A percentile compares a stretch with the other conserved stretches of the same genome.
Evolutionary conservation across 2,113 vertebrate genomes (phyloP).

Genomic region (Lepidothrix coronata): DNA sequence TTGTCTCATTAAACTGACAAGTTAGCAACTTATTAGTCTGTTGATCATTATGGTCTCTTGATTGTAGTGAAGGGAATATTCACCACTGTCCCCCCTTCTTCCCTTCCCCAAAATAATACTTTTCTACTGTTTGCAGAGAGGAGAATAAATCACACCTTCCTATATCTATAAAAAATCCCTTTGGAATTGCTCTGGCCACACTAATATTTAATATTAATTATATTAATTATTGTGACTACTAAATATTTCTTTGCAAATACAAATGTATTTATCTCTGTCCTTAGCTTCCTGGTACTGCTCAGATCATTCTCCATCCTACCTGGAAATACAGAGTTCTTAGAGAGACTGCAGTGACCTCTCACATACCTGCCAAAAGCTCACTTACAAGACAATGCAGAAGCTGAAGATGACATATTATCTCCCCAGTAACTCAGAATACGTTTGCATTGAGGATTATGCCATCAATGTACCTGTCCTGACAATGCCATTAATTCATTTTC

Average conservation of each 20-base stretch:
- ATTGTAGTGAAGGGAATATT: neutral
- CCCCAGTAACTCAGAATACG: neutral
- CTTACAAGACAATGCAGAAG: neutral
- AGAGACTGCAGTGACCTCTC: neutral
- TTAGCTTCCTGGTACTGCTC: neutral
- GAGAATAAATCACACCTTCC: neutral
- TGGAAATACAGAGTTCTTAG: neutral
- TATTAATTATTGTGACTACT: neutral
- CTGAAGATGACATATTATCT: neutral
- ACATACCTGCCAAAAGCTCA: neutral
- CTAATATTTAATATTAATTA: neutral
- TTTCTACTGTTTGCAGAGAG: neutral
- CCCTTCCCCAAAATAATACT: neutral
- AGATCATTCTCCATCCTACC: neutral
- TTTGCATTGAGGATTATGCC: neutral
- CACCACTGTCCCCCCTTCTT: too few species aligned
- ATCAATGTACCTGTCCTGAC: neutral
- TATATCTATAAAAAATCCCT: neutral
- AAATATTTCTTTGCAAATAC: neutral
- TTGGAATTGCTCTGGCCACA: neutral
- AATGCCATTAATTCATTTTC: neutral
- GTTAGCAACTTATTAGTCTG: neutral
- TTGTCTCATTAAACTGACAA: neutral
- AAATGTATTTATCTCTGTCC: neutral
- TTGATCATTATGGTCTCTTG: neutral